Conservation (phyloP, 2,888 invertebrate species). For the Hartigia nigra region DNA sequence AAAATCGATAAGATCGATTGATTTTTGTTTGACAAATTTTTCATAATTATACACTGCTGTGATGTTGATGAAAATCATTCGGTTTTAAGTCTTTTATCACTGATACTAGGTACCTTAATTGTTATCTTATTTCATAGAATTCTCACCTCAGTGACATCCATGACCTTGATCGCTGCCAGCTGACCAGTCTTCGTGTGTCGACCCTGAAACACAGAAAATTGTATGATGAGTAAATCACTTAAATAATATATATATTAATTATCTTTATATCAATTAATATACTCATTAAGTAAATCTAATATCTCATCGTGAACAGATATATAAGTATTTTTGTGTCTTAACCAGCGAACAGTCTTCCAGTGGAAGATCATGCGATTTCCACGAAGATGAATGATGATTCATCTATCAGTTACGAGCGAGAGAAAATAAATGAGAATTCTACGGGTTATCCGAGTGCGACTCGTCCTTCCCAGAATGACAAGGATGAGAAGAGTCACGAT, state of each 20-base stretch:
- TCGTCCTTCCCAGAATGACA: not conserved
- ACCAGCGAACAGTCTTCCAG: not conserved
- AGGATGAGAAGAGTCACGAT: not conserved
- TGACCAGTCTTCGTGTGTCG: conserved; percentile 99
- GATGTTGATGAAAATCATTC: not conserved
- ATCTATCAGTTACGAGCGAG: not conserved
- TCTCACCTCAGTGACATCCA: conserved; percentile 95
- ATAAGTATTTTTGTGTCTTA: not conserved
- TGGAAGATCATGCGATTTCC: not conserved
- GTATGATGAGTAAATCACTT: not conserved
- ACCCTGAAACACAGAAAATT: conserved; percentile 74
- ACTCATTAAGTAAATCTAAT: not conserved
- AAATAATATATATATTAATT: no score
- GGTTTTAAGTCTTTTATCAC: not conserved
- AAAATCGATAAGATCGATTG: not conserved
- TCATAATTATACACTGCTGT: not conserved
- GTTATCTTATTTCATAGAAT: conserved; percentile 1
- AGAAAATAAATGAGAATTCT: conserved; percentile 5
- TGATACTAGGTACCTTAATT: not conserved
- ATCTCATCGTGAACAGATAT: not conserved
- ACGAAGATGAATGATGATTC: not conserved
- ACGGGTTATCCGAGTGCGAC: conserved; percentile 1
- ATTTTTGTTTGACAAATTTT: not conserved
- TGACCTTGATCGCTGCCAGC: conserved; percentile 99
- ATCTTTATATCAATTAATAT: no score